These are phyloP conservation scores for Xanthorhoe spadicearia DNA, from an alignment of 2,888 invertebrate species.

Conservation along the genomic window DNA sequence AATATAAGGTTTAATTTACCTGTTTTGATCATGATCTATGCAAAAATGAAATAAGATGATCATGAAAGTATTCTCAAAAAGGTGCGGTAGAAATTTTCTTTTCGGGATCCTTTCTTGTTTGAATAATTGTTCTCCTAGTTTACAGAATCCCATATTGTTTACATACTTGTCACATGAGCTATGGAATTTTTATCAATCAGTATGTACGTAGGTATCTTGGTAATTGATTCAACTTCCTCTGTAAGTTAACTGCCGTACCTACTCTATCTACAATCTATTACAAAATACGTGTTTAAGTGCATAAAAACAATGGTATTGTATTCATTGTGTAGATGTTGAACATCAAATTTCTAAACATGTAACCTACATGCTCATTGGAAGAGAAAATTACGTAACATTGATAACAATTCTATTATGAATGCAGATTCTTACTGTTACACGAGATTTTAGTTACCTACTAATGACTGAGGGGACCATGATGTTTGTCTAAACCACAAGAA, in stretches of 20 bases:
- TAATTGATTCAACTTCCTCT: constrained; percentile 1
- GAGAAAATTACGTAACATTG: constrained; percentile 59
- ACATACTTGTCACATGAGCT: not conserved
- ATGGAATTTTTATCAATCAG: not conserved
- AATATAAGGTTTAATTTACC: too few species aligned
- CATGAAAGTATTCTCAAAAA: too few species aligned
- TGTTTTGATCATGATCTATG: not conserved
- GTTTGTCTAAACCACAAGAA: constrained; percentile 28
- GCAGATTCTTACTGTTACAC: not conserved
- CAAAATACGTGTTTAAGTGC: constrained; percentile 27
- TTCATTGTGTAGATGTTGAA: constrained; percentile 51
- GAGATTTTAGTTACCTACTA: not conserved
- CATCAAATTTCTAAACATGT: constrained; percentile 65
- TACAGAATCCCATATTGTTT: not conserved
- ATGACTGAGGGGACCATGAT: constrained; percentile 11
- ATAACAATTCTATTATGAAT: constrained; percentile 42
- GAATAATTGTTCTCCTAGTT: not conserved
- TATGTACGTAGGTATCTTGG: not conserved
- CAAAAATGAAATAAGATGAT: too few species aligned
- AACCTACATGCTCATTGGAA: constrained; percentile 68
- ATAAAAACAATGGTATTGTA: constrained; percentile 44
- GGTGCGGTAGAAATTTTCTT: not conserved
- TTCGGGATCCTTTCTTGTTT: not conserved
- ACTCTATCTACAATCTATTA: constrained; percentile 19
- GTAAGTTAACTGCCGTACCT: not conserved